Evolutionary conservation across 2,113 vertebrate species (phyloP).

Genomic region (Archilochus colubris): DNA sequence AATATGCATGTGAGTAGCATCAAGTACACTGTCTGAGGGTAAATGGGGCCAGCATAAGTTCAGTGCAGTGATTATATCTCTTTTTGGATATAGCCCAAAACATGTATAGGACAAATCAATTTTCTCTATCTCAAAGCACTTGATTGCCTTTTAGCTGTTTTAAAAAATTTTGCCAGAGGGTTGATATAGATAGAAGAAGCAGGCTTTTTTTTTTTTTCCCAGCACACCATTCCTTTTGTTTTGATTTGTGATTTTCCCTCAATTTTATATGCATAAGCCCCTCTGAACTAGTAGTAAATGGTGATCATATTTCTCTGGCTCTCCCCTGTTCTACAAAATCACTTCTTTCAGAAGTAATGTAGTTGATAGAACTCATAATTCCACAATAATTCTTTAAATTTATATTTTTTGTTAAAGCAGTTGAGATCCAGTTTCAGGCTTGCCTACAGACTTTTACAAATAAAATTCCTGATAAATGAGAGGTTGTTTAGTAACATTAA

Average conservation of each 20-base stretch:
- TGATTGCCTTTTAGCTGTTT: not conserved
- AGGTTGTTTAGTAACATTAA: not conserved
- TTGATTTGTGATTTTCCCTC: not conserved
- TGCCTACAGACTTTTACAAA: not conserved
- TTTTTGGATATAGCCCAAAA: not conserved
- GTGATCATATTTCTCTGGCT: not conserved
- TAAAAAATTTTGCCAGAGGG: not conserved
- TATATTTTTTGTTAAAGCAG: not conserved
- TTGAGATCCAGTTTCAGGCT: not conserved
- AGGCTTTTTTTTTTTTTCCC: accelerated
- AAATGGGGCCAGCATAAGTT: not conserved
- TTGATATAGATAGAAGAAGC: not conserved
- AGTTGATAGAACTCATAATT: not conserved
- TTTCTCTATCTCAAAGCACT: not conserved
- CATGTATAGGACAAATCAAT: not conserved
- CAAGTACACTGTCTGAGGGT: not conserved
- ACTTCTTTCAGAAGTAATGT: not conserved
- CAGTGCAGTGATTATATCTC: not conserved
- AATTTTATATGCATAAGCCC: not conserved
- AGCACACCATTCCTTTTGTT: not conserved
- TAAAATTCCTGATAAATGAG: not conserved
- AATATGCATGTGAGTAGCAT: not conserved
- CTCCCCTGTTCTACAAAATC: not conserved
- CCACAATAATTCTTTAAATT: not conserved
- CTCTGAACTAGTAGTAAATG: not conserved